Evolutionary conservation across 2,888 invertebrate species (phyloP).

Genomic region (Digitonthophagus gazella): DNA sequence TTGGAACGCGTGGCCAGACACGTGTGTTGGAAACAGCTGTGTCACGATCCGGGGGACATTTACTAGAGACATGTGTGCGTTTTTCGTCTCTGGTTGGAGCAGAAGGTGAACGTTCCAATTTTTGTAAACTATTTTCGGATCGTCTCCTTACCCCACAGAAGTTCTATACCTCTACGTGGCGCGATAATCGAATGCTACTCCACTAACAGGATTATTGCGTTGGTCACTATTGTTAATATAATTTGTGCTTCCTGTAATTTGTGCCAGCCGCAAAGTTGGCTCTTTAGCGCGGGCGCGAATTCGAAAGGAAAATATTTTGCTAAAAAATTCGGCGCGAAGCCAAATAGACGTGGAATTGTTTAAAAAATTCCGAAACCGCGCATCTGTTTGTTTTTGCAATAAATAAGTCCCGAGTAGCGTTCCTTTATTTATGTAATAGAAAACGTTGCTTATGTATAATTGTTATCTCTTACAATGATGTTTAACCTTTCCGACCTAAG

Average conservation of each 20-base stretch:
- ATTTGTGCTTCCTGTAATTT: neutral
- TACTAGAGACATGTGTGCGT: constrained; percentile 44
- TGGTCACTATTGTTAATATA: neutral
- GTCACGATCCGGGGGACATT: constrained; percentile 48
- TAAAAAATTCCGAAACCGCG: neutral
- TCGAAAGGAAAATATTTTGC: neutral
- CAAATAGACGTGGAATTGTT: neutral
- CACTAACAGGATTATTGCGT: neutral
- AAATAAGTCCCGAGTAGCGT: neutral
- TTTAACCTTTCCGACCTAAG: constrained; percentile 19
- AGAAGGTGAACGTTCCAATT: constrained; percentile 24
- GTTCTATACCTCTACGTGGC: neutral
- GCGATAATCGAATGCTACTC: neutral
- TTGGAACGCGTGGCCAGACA: constrained; percentile 44
- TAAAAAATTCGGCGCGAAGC: neutral
- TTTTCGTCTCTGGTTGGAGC: constrained; percentile 37
- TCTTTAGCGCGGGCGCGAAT: neutral
- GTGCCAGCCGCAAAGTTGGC: neutral
- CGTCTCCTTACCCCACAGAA: neutral
- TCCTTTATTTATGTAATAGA: constrained; percentile 9
- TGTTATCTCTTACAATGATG: constrained; percentile 20
- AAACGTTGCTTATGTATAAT: constrained; percentile 6
- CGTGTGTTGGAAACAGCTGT: constrained; percentile 48
- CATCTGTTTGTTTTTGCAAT: neutral
- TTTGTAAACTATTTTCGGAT: constrained; percentile 14